Conservation (phyloP, 1,140 invertebrate species). For the Atopsyche davidsoni region DNA sequence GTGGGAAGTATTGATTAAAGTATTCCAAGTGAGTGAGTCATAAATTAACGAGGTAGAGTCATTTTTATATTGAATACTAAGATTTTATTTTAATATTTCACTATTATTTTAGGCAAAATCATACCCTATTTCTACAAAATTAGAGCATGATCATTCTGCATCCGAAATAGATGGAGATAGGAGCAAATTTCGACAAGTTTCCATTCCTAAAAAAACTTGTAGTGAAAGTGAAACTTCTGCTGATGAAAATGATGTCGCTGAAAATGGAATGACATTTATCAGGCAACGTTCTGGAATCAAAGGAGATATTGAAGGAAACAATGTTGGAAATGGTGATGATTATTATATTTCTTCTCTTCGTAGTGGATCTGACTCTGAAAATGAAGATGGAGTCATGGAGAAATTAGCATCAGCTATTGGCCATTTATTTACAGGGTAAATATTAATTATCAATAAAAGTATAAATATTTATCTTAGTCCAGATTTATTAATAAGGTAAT, state of each 20-base stretch:
- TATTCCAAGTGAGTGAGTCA: constrained; percentile 47
- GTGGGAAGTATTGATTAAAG: constrained; percentile 66
- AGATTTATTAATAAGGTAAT: constrained; percentile 1
- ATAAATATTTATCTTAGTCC: too few relatives aligned
- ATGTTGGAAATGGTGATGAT: constrained; percentile 25
- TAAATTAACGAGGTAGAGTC: not conserved
- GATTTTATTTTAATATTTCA: not conserved
- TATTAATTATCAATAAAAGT: constrained; percentile 24
- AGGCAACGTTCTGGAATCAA: constrained; percentile 42
- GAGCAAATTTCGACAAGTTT: constrained; percentile 30
- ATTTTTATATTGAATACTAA: not conserved
- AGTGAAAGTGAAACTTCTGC: constrained; percentile 56
- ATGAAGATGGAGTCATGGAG: constrained; percentile 63
- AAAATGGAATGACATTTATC: constrained; percentile 55
- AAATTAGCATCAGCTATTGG: constrained; percentile 65
- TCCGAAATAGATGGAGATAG: constrained; percentile 35
- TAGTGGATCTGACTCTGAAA: constrained; percentile 74
- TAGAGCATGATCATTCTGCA: constrained; percentile 38
- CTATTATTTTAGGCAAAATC: constrained; percentile 51
- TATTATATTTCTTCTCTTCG: constrained; percentile 53
- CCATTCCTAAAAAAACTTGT: constrained; percentile 35
- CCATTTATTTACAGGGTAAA: constrained; percentile 64
- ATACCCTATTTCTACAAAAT: constrained; percentile 57
- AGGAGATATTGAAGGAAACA: constrained; percentile 32
- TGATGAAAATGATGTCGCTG: constrained; percentile 53